A percentile compares a stretch with the other conserved stretches of the same genome.
phyloP scores from a whole-genome alignment of 2,113 vertebrate species.

The Malaclemys terrapin region DNA sequence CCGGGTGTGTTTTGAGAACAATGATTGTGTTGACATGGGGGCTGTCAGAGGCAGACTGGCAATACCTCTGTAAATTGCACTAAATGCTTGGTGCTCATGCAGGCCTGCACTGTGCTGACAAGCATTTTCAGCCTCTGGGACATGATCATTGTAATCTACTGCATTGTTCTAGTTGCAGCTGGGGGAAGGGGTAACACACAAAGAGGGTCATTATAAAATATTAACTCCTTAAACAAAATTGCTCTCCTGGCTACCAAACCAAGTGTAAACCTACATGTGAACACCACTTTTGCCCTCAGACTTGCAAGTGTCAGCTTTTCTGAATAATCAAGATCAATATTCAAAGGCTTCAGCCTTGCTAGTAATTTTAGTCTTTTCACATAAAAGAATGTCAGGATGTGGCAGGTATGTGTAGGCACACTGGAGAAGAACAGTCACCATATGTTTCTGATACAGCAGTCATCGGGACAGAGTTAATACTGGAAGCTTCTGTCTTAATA shows the following conservation, averaged over 20 bases:
- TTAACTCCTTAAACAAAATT: not conserved
- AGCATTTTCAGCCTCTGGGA: not conserved
- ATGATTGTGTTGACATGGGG: not conserved
- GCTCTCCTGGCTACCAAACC: not conserved
- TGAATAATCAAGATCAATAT: not conserved
- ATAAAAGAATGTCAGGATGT: not conserved
- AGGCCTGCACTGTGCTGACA: not conserved
- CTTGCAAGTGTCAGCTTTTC: not conserved
- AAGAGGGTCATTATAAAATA: not conserved
- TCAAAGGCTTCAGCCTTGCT: not conserved
- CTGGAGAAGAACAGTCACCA: not conserved
- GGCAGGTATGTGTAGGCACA: not conserved
- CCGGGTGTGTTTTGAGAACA: not conserved
- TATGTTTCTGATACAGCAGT: not conserved
- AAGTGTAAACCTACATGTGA: not conserved
- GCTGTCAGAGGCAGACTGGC: not conserved
- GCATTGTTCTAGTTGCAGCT: not conserved
- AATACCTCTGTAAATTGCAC: fast-evolving
- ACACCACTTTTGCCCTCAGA: not conserved
- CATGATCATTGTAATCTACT: not conserved
- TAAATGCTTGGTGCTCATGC: not conserved
- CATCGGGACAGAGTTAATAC: not conserved
- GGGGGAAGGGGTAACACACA: no score
- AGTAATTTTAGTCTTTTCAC: not conserved
- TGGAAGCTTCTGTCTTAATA: conserved; percentile 20